Conservation (phyloP, 2,888 invertebrate species). For the Hypselothyrea guttata region DNA sequence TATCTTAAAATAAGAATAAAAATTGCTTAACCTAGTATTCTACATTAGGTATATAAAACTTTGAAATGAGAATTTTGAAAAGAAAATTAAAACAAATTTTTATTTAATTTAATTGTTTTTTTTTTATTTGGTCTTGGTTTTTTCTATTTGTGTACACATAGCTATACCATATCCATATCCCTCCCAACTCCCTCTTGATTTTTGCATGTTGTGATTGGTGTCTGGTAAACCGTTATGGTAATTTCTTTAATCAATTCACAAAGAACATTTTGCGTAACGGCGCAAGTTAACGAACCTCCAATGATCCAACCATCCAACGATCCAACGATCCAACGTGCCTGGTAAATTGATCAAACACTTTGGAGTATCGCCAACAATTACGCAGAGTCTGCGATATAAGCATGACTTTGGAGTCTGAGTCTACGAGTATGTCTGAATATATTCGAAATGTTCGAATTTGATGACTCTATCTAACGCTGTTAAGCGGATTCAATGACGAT, state of each 20-base stretch:
- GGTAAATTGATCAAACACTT: conserved; percentile 51
- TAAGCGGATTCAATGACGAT: conserved; percentile 2
- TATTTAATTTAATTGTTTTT: too few relatives aligned
- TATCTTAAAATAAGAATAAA: too few relatives aligned
- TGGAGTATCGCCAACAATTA: conserved; percentile 1
- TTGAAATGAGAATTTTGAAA: too few relatives aligned
- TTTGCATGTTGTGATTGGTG: conserved; percentile 18
- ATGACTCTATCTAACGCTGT: conserved; percentile 47
- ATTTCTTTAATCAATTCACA: conserved; percentile 70
- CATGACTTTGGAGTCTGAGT: background rate
- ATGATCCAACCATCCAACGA: conserved; percentile 38
- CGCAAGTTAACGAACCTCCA: conserved; percentile 61
- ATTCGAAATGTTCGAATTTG: conserved; percentile 21
- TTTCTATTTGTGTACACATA: too few relatives aligned
- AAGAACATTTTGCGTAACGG: conserved; percentile 73
- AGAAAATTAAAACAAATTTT: too few relatives aligned
- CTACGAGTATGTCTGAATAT: too few relatives aligned
- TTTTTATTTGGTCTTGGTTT: too few relatives aligned
- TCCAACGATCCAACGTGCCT: conserved; percentile 48
- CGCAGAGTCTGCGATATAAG: background rate
- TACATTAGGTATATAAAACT: too few relatives aligned
- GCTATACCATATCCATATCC: background rate
- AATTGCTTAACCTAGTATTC: too few relatives aligned
- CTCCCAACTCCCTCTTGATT: background rate
- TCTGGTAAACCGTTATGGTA: conserved; percentile 66